phyloP scores from a whole-genome alignment of 2,888 invertebrate genomes.

The Stenchaetothrips biformis region DNA sequence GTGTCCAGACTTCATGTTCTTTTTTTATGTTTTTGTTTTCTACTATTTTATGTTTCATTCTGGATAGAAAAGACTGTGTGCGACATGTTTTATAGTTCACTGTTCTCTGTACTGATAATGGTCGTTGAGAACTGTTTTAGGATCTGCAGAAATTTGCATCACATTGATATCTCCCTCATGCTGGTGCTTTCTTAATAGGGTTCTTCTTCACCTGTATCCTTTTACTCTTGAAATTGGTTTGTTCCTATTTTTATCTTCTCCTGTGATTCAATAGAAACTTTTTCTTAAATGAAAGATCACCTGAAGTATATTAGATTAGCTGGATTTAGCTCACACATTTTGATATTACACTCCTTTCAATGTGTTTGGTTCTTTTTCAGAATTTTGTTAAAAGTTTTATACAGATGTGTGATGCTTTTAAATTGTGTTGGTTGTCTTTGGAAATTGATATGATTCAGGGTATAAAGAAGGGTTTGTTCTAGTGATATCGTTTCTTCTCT shows the following conservation, averaged over 20 bases:
- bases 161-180: background rate
- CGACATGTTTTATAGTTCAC: background rate
- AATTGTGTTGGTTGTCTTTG: background rate
- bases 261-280: no score
- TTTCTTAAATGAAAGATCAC: no score
- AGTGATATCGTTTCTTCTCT: background rate
- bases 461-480: background rate
- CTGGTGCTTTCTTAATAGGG: no score
- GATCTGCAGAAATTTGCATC: background rate
- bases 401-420: background rate
- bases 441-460: background rate
- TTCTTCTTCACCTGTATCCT: no score
- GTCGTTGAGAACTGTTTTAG: background rate
- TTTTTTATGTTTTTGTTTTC: background rate
- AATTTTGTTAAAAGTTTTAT: background rate
- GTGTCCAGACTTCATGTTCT: background rate
- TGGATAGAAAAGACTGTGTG: background rate
- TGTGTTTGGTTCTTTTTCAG: background rate
- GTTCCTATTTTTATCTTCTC: no score
- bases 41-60: background rate
- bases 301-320: no score
- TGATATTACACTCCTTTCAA: background rate
- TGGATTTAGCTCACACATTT: no score
- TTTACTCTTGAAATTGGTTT: no score
- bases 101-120: constrained; percentile 11